Evolutionary conservation across 1,140 invertebrate species (phyloP), one percentile per base, ranked within the genome.

Genomic region (Asobara japonica): DNA sequence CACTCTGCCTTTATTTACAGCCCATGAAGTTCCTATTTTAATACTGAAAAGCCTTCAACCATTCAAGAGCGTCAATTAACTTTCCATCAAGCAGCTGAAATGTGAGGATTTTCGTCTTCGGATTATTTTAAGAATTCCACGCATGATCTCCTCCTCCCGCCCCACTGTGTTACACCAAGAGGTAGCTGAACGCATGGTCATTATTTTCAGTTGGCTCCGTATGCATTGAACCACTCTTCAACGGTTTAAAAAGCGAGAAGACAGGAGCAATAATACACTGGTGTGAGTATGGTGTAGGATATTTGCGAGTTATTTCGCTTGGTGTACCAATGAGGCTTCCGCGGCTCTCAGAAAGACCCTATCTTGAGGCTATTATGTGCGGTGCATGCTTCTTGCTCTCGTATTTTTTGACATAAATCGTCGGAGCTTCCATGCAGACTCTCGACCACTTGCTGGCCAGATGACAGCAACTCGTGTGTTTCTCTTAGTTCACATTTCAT

Each of bases 391-490:
- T 70, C 62, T 73, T 64, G 51, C 76, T 67, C 65, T 74, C 64
- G 73, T 73, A 56, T 56, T 68, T 77, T n/a, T 74, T 78, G 75
- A 79, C 78, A 78, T 77, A 78, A 74, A 78, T 76, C 78, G 76
- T 71, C 72, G 70, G 72, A 65, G 75, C 75, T 77, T 72, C 62
- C 73, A 78, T 56, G 20, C 69, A 71, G 48, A 73, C 71, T 5
- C 41, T 75, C 77, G 77, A 79, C 78, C 77, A 79, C 78, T 79
- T 79, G 78, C 78, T 75, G 71, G 74, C 78, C 78, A 79, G 78
- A 79, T 79, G 78, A 79, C 78, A 79, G 72, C 61, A 65, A 69
- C 76, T 77, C 69, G 73, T 72, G 51, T 67, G 16, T 67, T 30
- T 45, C 65, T 67, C 36, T 67, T 48, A 30, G 29, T 67, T 30